Evolutionary conservation across 2,888 invertebrate genomes (phyloP), one percentile per base, ranked within the genome.

Genomic region (Ichneumoninae sp.): DNA sequence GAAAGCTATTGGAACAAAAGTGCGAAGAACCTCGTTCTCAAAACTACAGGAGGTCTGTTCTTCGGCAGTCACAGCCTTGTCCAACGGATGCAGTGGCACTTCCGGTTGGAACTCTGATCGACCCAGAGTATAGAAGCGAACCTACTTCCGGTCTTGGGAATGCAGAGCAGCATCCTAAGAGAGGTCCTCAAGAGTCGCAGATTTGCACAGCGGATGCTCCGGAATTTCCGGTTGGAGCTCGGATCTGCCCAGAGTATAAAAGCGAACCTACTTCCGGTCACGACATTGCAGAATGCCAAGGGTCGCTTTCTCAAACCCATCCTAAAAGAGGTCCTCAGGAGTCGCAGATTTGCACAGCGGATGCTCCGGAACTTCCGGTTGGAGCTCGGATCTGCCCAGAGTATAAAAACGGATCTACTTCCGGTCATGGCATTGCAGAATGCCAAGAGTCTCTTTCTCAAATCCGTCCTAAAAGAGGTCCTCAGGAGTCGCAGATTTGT

Each of bases 1-100:
- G 76, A 60, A 66, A 77, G 2, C 57, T 5, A 10, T 30, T 30
- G 50, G 65, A 66, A 26, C 33, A 52, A 47, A 82, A 76, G 68
- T 62, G 44, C 33, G 30, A 65, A 50, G 65, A 75, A 7, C 22
- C 13, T 33, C n/a, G 13, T 5, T 19, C 7, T 54, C 70, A 10
- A 47, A 52, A 68, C 13, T 40, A 26, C n/a, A 50, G 54, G 1
- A 36, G 66, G 1, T 13, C 16, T 13, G 44, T 26, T 66, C 30
- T 26, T 47, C 22, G 30, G 13, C 47, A 66, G n/a, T 10, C 54
- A 19, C 57, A 71, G 10, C 22, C n/a, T 22, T 79, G 54, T 65
- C 33, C 33, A 33, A 52, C n/a, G 4, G 69, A 74, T 47, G 26
- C 30, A 54, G 0, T n/a, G 13, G 40, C 60, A 22, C 47, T 22